Conservation (phyloP, 2,888 invertebrate species). For the Mesorhabditis spiculigera region DNA sequence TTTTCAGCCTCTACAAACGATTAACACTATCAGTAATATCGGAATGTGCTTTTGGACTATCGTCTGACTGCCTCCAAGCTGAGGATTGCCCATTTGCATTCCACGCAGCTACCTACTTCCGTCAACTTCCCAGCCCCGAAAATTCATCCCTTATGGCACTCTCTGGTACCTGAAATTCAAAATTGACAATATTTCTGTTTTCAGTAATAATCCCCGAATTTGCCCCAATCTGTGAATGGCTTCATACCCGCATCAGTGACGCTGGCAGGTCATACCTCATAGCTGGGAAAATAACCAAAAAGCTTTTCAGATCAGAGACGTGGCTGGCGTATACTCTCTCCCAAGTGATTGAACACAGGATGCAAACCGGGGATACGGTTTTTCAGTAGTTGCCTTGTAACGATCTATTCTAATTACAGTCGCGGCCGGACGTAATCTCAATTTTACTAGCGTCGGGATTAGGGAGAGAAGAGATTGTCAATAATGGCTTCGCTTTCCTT, state of each 20-base stretch:
- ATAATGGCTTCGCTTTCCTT: background rate
- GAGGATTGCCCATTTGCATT: background rate
- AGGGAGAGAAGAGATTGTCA: background rate
- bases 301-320: background rate
- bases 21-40: background rate
- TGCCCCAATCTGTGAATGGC: background rate
- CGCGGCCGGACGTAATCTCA: background rate
- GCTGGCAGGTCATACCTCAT: background rate
- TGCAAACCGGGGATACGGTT: background rate
- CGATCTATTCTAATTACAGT: background rate
- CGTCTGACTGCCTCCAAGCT: background rate
- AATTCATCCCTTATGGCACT: background rate
- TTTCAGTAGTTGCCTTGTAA: background rate
- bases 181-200: background rate
- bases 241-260: background rate
- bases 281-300: too few relatives aligned
- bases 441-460: background rate
- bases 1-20: conserved; percentile 5
- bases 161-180: background rate
- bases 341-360: background rate
- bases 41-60: background rate
- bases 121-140: background rate
- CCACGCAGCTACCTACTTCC: conserved; percentile 3
- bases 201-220: conserved; percentile 3
- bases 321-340: background rate